Conservation (phyloP, 2,797 vertebrate genomes). For the Protosalanx chinensis region DNA sequence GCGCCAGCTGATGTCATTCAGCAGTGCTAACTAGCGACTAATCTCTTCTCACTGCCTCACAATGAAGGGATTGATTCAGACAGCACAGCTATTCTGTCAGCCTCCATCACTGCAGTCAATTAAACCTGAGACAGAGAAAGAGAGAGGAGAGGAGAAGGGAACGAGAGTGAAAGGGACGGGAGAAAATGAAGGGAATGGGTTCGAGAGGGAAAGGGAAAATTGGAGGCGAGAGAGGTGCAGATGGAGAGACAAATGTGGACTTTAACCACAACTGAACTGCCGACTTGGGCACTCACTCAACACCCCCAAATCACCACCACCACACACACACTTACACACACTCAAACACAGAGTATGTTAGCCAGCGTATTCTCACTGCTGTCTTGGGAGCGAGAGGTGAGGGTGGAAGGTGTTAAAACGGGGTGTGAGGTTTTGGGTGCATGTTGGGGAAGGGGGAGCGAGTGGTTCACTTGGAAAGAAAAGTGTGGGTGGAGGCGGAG, state of each 20-base stretch:
- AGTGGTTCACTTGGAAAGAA: no score
- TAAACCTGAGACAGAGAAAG: constrained; percentile 45
- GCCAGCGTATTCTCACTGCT: no score
- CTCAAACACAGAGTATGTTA: background rate
- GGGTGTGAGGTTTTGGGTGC: background rate
- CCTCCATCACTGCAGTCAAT: constrained; percentile 64
- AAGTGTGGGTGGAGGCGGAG: no score
- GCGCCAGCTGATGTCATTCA: constrained; percentile 67
- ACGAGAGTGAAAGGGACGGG: constrained; percentile 19
- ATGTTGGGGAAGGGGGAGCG: no score
- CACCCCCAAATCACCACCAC: background rate
- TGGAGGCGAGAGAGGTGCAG: constrained; percentile 8
- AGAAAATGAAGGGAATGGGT: constrained; percentile 21
- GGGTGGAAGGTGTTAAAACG: background rate
- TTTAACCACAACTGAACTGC: constrained; percentile 8
- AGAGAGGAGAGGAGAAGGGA: constrained; percentile 24
- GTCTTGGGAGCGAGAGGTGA: background rate
- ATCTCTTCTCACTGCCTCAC: constrained; percentile 63
- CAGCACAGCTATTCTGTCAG: constrained; percentile 43
- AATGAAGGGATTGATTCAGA: constrained; percentile 71
- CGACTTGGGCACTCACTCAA: background rate
- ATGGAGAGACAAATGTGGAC: constrained; percentile 31
- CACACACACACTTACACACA: background rate
- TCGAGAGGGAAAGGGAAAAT: background rate
- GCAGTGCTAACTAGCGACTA: constrained; percentile 68